phyloP scores from a whole-genome alignment of 2,888 invertebrate genomes.

The Lapara coniferarum region DNA sequence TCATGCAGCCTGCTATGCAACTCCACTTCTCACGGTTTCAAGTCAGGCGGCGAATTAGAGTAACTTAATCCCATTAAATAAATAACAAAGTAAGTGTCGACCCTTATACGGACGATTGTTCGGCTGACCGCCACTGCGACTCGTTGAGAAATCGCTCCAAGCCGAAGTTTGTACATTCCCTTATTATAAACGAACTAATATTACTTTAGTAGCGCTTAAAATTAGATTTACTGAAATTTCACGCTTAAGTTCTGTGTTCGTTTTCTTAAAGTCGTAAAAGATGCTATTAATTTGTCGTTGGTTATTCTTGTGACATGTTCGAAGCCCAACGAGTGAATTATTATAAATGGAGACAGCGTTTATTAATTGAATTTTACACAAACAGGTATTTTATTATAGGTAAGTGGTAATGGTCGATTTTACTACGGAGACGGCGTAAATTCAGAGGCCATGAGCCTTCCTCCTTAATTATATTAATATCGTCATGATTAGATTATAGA shows the following conservation, averaged over 20 bases:
- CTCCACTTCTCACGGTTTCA: no score
- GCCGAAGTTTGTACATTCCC: slow-evolving; percentile 31
- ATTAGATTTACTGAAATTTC: slow-evolving; percentile 32
- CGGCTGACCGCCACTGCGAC: slow-evolving; percentile 41
- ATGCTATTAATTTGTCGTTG: slow-evolving; percentile 23
- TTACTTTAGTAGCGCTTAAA: slow-evolving; percentile 39
- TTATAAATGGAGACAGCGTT: neutral
- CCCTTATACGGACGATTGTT: slow-evolving; percentile 35
- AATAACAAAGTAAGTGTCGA: slow-evolving; percentile 1
- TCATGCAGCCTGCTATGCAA: no score
- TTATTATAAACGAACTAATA: slow-evolving; percentile 45
- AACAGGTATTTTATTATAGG: no score
- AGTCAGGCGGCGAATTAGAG: neutral
- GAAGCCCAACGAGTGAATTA: neutral
- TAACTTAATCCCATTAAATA: neutral
- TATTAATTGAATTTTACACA: neutral
- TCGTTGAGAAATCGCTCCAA: slow-evolving; percentile 50
- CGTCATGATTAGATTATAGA: no score
- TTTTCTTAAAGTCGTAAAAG: slow-evolving; percentile 7
- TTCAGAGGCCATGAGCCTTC: no score
- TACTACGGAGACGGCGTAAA: no score
- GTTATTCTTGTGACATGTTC: slow-evolving; percentile 11
- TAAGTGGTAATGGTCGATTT: no score
- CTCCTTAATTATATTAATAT: no score
- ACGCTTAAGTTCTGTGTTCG: slow-evolving; percentile 2